Conservation (phyloP, 2,888 invertebrate genomes). For the Leptopilina myrica region DNA sequence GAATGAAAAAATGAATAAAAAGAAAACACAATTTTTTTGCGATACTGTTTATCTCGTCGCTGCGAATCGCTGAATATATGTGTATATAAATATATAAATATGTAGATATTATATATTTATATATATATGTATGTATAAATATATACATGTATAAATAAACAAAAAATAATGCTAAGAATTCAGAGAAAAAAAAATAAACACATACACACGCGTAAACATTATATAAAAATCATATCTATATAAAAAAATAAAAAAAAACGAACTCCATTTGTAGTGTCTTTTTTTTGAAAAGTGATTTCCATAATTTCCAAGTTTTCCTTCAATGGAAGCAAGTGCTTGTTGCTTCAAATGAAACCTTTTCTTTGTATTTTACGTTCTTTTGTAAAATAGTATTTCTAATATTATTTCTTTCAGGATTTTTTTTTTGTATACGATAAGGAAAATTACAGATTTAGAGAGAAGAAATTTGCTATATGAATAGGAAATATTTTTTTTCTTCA, state of each 20-base stretch:
- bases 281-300: conserved; percentile 11
- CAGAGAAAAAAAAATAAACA: conserved; percentile 59
- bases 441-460: no score
- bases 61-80: conserved; percentile 32
- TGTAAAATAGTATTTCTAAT: no score
- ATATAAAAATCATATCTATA: conserved; percentile 70
- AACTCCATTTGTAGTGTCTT: conserved; percentile 63
- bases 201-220: conserved; percentile 68
- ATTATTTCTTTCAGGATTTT: no score
- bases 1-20: neutral
- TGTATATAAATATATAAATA: conserved; percentile 40
- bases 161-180: conserved; percentile 62
- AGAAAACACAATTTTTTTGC: neutral
- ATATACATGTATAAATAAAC: conserved; percentile 57
- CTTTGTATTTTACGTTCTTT: no score
- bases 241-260: conserved; percentile 66
- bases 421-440: no score
- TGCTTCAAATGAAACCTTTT: no score
- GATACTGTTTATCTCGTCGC: conserved; percentile 33
- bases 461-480: no score
- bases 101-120: conserved; percentile 59
- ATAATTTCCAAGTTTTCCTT: conserved; percentile 12
- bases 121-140: conserved; percentile 62
- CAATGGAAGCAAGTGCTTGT: neutral
- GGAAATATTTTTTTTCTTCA: no score